phyloP scores from a whole-genome alignment of 2,113 vertebrate genomes.

The Urocolius indicus region DNA sequence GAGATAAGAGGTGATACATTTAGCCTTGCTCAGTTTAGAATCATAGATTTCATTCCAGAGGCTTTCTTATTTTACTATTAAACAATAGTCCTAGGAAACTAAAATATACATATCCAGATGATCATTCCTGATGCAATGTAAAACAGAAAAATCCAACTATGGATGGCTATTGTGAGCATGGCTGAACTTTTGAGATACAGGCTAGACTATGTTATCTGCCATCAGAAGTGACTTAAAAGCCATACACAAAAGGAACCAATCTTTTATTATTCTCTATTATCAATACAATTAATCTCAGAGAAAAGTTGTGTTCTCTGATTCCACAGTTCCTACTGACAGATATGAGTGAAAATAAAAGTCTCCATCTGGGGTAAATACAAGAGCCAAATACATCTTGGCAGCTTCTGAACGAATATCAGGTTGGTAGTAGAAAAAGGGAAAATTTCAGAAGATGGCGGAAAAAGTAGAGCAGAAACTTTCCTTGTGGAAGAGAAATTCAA shows the following conservation, averaged over 20 bases:
- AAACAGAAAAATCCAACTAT: neutral
- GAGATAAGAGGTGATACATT: neutral
- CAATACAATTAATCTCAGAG: constrained; percentile 13
- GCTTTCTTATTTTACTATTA: neutral
- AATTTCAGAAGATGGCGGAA: neutral
- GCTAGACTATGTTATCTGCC: neutral
- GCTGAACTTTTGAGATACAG: neutral
- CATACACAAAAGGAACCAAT: neutral
- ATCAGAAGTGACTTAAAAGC: neutral
- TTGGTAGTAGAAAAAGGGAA: neutral
- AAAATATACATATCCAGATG: neutral
- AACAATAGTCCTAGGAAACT: neutral
- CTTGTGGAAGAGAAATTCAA: neutral
- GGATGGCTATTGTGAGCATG: neutral
- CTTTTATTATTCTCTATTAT: neutral
- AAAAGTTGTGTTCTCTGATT: constrained; percentile 26
- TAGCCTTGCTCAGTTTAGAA: neutral
- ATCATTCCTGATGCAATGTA: neutral
- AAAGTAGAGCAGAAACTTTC: neutral
- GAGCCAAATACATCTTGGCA: constrained; percentile 38
- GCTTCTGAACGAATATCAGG: neutral
- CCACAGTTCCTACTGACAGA: neutral
- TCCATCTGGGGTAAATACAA: constrained; percentile 31
- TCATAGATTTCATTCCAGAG: neutral
- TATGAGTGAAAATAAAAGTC: constrained; percentile 19